A percentile compares a stretch with the other conserved stretches of the same genome.
phyloP scores from a whole-genome alignment of 1,140 invertebrate genomes.

The Drosophila malerkotliana region DNA sequence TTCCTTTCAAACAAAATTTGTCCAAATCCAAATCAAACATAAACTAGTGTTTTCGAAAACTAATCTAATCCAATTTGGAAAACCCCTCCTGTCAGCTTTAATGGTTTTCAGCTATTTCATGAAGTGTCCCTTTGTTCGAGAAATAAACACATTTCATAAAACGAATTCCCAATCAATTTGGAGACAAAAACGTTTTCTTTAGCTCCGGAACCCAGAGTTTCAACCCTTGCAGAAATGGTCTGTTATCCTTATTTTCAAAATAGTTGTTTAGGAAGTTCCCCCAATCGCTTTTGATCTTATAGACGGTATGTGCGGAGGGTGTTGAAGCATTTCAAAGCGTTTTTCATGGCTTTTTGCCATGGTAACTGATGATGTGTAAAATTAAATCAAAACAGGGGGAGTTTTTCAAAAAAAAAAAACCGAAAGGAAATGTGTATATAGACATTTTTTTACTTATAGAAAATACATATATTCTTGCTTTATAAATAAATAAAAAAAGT shows the following conservation, averaged over 20 bases:
- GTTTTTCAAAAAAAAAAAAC: neutral
- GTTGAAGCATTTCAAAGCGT: neutral
- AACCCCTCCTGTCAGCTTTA: too few relatives aligned
- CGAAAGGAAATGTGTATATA: neutral
- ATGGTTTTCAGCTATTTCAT: neutral
- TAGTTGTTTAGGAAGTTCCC: neutral
- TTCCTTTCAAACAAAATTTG: too few relatives aligned
- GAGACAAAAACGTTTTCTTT: neutral
- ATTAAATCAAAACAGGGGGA: neutral
- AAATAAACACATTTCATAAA: neutral
- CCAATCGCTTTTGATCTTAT: neutral
- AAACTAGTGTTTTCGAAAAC: neutral
- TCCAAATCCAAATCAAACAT: too few relatives aligned
- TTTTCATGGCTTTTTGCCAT: neutral
- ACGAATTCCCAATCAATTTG: neutral
- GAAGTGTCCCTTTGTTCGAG: neutral
- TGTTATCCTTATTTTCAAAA: neutral
- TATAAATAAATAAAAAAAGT: neutral
- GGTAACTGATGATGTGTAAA: neutral
- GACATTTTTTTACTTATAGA: neutral
- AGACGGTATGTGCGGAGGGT: neutral
- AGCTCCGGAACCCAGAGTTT: neutral
- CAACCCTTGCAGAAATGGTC: neutral
- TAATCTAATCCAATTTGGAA: neutral
- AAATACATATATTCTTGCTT: neutral